Evolutionary conservation across 2,113 vertebrate genomes (phyloP).

Genomic region (Megaceryle maxima): DNA sequence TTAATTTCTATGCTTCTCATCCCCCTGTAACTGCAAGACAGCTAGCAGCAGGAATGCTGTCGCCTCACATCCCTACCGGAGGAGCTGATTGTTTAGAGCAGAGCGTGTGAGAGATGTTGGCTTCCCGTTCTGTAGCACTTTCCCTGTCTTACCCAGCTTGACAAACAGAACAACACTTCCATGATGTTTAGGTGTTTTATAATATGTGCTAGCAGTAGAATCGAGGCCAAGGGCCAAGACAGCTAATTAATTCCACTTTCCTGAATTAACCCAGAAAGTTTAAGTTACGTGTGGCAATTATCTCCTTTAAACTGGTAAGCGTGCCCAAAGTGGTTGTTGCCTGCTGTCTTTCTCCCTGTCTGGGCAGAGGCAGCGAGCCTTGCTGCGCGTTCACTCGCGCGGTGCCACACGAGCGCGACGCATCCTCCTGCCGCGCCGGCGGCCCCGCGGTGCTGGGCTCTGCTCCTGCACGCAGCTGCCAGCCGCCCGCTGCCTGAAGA

Average conservation of each 20-base stretch:
- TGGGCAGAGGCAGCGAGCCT: not conserved
- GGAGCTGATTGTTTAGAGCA: not conserved
- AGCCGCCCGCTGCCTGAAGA: not conserved
- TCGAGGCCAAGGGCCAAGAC: slow-evolving; percentile 34
- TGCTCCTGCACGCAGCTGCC: not conserved
- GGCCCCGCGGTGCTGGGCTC: fast-evolving
- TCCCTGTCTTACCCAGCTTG: not conserved
- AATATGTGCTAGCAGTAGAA: slow-evolving; percentile 38
- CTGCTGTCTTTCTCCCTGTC: not conserved
- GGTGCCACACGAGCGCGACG: not conserved
- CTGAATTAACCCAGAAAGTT: slow-evolving; percentile 37
- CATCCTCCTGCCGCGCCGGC: not conserved
- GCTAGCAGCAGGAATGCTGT: not conserved
- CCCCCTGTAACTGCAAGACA: not conserved
- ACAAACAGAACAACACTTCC: slow-evolving; percentile 42
- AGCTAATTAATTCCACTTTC: slow-evolving; percentile 61
- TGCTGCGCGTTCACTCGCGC: fast-evolving
- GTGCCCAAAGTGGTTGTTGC: not conserved
- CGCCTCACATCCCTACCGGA: not conserved
- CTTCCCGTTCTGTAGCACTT: not conserved
- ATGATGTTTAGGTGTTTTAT: slow-evolving; percentile 32
- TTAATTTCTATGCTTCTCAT: not conserved
- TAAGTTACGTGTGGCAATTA: slow-evolving; percentile 18
- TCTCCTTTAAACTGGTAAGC: not conserved
- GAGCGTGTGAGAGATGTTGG: not conserved